Percentiles rank a stretch among this genome's conserved stretches.
Evolutionary conservation across 2,888 invertebrate species (phyloP).

Genomic region (Molorchus minor): DNA sequence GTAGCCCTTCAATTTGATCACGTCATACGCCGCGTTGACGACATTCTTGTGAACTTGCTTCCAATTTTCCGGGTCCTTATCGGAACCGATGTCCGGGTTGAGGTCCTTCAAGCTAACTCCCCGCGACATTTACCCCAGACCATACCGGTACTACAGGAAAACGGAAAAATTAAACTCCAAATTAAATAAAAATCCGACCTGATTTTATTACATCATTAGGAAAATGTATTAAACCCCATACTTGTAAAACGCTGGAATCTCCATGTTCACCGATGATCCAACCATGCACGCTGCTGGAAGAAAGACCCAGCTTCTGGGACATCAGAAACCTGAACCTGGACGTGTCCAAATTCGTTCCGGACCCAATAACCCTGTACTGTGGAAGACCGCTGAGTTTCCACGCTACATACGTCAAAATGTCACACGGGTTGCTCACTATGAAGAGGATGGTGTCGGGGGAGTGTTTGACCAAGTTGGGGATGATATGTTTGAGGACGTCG

Average conservation of each 20-base stretch:
- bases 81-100: constrained; percentile 77
- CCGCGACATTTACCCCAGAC: constrained; percentile 93
- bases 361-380: constrained; percentile 85
- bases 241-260: constrained; percentile 71
- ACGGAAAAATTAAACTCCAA: too few species aligned
- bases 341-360: constrained; percentile 93
- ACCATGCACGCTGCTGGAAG: constrained; percentile 87
- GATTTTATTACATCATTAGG: too few species aligned
- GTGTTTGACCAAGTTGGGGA: constrained; percentile 82
- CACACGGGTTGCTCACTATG: constrained; percentile 92
- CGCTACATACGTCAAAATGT: constrained; percentile 92
- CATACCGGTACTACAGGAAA: constrained; percentile 80
- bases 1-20: constrained; percentile 88
- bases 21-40: constrained; percentile 86
- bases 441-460: constrained; percentile 87
- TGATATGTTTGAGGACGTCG: constrained; percentile 85
- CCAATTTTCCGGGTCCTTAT: constrained; percentile 82
- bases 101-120: constrained; percentile 83
- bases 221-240: too few species aligned
- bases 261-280: constrained; percentile 97
- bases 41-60: constrained; percentile 81
- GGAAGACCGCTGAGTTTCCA: constrained; percentile 94
- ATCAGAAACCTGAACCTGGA: constrained; percentile 89
- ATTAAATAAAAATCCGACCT: too few species aligned
- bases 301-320: constrained; percentile 82